Conservation (phyloP, 2,113 vertebrate genomes). For the Brevimyrus niger region DNA sequence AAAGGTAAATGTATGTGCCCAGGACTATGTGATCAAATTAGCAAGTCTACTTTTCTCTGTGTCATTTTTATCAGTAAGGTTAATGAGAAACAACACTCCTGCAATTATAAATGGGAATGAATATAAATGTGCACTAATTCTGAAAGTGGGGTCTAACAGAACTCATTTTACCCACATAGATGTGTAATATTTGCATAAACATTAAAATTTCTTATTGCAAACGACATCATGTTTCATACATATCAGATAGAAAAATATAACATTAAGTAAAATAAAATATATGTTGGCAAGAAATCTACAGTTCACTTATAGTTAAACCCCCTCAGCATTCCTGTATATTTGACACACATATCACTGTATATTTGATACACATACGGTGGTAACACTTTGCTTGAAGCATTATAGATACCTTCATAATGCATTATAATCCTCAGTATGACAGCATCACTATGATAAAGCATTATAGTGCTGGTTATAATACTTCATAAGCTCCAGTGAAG, state of each 20-base stretch:
- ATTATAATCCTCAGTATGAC: background rate
- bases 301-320: background rate
- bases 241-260: background rate
- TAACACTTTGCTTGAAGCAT: background rate
- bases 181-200: background rate
- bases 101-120: background rate
- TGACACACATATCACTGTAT: too few species aligned
- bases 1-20: constrained; percentile 51
- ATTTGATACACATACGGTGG: too few species aligned
- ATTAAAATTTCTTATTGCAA: background rate
- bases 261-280: background rate
- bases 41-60: constrained; percentile 27
- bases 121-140: background rate
- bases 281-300: background rate
- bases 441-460: background rate
- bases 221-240: background rate
- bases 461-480: too few species aligned
- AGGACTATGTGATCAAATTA: constrained; percentile 34
- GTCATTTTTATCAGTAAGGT: constrained; percentile 25
- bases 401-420: background rate
- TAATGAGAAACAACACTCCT: background rate
- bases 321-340: background rate
- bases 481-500: too few species aligned
- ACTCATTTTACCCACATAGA: background rate
- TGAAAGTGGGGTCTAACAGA: background rate